Evolutionary conservation across 2,113 vertebrate species (phyloP).

Genomic region (Zosterops hypoxanthus): DNA sequence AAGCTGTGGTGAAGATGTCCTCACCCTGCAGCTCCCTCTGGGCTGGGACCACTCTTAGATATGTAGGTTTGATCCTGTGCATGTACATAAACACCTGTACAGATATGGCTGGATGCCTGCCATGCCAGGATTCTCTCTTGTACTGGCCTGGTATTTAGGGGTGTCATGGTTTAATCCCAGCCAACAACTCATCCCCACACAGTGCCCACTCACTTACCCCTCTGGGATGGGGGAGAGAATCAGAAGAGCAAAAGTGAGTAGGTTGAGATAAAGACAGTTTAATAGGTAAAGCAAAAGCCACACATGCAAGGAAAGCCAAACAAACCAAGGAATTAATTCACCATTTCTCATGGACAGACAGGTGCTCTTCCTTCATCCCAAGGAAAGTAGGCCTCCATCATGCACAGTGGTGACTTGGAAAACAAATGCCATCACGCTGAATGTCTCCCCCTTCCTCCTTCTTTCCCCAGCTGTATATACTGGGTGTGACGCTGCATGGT

Average conservation of each 20-base stretch:
- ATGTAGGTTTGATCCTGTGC: neutral
- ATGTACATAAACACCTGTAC: rapidly evolving
- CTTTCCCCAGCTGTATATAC: neutral
- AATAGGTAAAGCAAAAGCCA: neutral
- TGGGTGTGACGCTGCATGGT: neutral
- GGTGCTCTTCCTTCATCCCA: neutral
- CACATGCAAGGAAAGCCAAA: neutral
- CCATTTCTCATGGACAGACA: no score
- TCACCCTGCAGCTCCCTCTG: neutral
- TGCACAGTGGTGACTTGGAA: neutral
- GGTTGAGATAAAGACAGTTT: neutral
- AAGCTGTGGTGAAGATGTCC: neutral
- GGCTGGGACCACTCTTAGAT: neutral
- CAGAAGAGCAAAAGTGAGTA: neutral
- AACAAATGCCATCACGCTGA: neutral
- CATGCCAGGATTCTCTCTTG: neutral
- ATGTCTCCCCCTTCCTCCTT: neutral
- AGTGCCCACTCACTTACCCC: neutral
- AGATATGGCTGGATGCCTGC: neutral
- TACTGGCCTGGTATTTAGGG: neutral
- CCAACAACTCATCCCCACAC: neutral
- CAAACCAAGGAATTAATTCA: neutral
- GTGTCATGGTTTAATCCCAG: neutral
- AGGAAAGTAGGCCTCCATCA: neutral
- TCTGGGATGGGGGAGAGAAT: neutral